Evolutionary conservation across 1,140 invertebrate genomes (phyloP), one percentile per base, ranked within the genome.

Genomic region (Littorina saxatilis): DNA sequence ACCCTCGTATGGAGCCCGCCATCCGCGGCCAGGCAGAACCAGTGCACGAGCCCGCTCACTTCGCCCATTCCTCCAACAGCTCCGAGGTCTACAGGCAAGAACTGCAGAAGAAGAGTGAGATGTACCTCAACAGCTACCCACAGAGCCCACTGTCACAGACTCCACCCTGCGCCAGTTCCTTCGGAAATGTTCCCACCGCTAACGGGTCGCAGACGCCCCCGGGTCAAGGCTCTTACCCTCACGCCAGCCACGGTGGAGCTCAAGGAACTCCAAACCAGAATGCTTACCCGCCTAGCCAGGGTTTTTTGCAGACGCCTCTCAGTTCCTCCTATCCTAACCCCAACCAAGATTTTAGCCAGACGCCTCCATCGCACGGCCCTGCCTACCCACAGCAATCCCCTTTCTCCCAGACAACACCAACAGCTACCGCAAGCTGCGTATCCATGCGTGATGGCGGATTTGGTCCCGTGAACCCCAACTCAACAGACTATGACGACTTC

Each of bases 31-130:
- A 86, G 29, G 85, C 85, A 2, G 77, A 82, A 73, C 79, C 81
- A 5, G 66, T 81, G 39, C 52, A 58, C 27, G 32, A 61, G 32
- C 76, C 76, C 0, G 17, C 29, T 4, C 79, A 80, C 55, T 35
- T 68, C 37, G 75, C 82, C 23, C 78, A 81, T 50, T 63, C 68
- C 27, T 83, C 80, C 27, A 85, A 32, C 72, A 81, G 74, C 32
- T 82, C 80, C 17, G 81, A 79, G 68, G 63, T 76, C 0, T 87
- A 87, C 58, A 66, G 80, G n/a, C 68, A 85, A 32, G 83, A 84
- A 40, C 78, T 87, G 29, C 83, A 83, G 63, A 82, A 70, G 20
- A 85, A 84, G 66, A 87, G 85, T 74, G 83, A 83, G 78, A 79
- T 82, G 73, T 83, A 82, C 75, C 20, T 85, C 23, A 63, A 68